Evolutionary conservation across 2,797 vertebrate genomes (phyloP).

Genomic region (Eulemur rubriventer): DNA sequence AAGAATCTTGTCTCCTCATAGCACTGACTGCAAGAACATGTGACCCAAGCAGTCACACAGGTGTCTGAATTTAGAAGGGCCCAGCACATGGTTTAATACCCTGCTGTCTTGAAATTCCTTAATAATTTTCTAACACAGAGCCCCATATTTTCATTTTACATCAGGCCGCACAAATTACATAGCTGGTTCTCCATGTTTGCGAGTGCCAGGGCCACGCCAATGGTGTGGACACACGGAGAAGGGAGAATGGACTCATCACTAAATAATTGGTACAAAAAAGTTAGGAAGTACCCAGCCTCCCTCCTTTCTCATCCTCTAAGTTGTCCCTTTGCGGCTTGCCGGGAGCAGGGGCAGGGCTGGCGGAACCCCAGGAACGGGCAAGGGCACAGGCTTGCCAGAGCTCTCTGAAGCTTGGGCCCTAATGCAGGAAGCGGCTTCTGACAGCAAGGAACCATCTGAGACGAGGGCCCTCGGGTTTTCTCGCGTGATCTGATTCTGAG

Average conservation of each 20-base stretch:
- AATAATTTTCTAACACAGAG: not conserved
- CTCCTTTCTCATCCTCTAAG: not conserved
- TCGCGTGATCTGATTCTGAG: not conserved
- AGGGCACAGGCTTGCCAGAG: not conserved
- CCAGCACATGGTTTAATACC: not conserved
- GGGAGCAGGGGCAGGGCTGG: not conserved
- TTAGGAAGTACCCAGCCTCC: not conserved
- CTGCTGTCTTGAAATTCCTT: not conserved
- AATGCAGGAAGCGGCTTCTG: not conserved
- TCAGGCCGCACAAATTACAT: not conserved
- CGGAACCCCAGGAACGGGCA: not conserved
- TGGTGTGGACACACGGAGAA: not conserved
- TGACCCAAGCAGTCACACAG: not conserved
- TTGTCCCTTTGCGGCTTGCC: not conserved
- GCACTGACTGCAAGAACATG: fast-evolving
- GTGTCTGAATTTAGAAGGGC: not conserved
- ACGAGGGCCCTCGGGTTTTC: not conserved
- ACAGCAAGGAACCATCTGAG: not conserved
- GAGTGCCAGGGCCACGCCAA: not conserved
- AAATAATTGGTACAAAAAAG: not conserved
- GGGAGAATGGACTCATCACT: not conserved
- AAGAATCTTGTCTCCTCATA: not conserved
- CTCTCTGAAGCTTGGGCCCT: not conserved
- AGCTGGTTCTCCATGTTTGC: not conserved
- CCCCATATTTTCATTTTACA: not conserved